Evolutionary conservation across 1,140 invertebrate genomes (phyloP), one percentile per base, ranked within the genome.

Genomic region (Batillaria attramentaria): DNA sequence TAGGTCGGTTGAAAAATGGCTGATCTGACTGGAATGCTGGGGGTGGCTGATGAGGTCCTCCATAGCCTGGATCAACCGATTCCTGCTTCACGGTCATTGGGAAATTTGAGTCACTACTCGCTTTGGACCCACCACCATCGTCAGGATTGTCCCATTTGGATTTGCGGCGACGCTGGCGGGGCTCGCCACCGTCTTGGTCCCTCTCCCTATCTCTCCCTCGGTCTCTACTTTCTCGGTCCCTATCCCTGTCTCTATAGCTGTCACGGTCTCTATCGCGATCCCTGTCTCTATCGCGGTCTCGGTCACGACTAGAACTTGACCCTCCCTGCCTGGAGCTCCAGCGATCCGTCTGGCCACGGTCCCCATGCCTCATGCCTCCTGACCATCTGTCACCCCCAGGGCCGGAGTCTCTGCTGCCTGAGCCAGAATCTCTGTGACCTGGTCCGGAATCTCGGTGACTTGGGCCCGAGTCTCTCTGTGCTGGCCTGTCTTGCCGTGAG

Each of bases 201-300:
- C 65, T 74, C 6, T 77, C 65, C 13, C 39, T 69, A 13, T 69
- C 39, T 37, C 39, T 69, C 24, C 39, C 39, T 2, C 33, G n/a
- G 33, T 66, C 33, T 69, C 75, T 62, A 50, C 35, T 24, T 28
- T 65, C 37, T 20, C 50, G 35, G 28, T 60, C 46, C 31, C 72
- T n/a, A 35, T 74, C 72, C n/a, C 74, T 54, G 28, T 81, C 80
- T 20, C 77, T 66, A 46, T 78, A 41, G 31, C 77, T 54, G 42
- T 81, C 80, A 31, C 70, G 28, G 60, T 78, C 57, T 39, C 79
- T 65, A 28, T 78, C 80, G 10, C 80, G 66, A 37, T 81, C 80
- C 16, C 75, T n/a, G n/a, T 77, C 75, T 43, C 76, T 28, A n/a
- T 77, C 69, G 20, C 74, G 33, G 39, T 79, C 62, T 50, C 72